Evolutionary conservation across 1,140 invertebrate species (phyloP), one percentile per base, ranked within the genome.

Genomic region (Hyposmocoma kahamanoa): DNA sequence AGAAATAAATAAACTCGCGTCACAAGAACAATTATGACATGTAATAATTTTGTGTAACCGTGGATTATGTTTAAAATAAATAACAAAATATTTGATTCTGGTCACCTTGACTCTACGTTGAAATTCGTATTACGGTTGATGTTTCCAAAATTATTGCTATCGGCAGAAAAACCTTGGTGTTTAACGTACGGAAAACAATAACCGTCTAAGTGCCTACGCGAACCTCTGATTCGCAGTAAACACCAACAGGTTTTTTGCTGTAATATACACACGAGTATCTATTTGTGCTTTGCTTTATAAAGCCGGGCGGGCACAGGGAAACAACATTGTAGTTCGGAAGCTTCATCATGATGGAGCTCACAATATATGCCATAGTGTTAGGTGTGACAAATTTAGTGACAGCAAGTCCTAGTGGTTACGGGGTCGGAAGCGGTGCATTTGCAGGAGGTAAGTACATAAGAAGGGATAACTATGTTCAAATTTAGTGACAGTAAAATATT

Each of bases 201-300:
- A 50, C 47, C 53, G 52, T 56, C 15, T 8, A 21, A 11, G 9
- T 62, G 59, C 69, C 63, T 69, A 71, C 69, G 56, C 64, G 55
- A 67, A 58, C 62, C 62, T 69, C 59, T 52, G 67, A 69, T 80
- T 84, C 72, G 59, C 60, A 48, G 72, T 79, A 80, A 70, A 70
- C 62, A 44, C 56, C 54, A 61, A 81, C 77, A 55, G 69, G 77
- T 84, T 84, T 82, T 82, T 78, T 71, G 68, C 57, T 69, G 52
- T 60, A 56, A 54, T 67, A 67, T 63, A 67, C n/a, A 46, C 51
- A 59, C 60, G 46, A 57, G 50, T 56, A 62, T 52, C 64, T 81
- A 79, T 80, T 80, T 79, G 68, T 78, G 75, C 63, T 67, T 79
- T 60, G 78, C 72, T 81, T 81, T 84, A 84, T 84, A 84, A 82